These are phyloP conservation scores for Neoscelio sp. DNA, from an alignment of 2,888 invertebrate genomes.

Conservation along the genomic window DNA sequence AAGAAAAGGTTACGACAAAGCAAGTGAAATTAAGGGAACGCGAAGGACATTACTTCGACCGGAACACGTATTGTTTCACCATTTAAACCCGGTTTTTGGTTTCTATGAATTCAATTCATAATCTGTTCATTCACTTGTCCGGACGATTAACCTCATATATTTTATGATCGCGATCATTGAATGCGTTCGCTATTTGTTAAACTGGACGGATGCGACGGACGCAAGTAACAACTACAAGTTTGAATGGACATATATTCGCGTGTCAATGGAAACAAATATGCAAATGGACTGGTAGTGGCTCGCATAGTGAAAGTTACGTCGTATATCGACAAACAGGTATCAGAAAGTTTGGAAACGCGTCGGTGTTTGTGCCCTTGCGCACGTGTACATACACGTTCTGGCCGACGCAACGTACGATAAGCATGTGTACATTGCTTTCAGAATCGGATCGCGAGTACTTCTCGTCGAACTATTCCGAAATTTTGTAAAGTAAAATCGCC, in stretches of 20 bases:
- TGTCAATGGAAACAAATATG: conserved; percentile 61
- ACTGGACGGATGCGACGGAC: conserved; percentile 11
- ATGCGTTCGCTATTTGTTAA: conserved; percentile 17
- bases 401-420: conserved; percentile 44
- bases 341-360: conserved; percentile 51
- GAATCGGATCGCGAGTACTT: conserved; percentile 44
- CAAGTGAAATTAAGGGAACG: too few relatives aligned
- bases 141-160: conserved; percentile 51
- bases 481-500: too few relatives aligned
- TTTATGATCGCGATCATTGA: conserved; percentile 38
- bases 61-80: too few relatives aligned
- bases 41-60: too few relatives aligned
- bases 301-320: conserved; percentile 54
- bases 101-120: conserved; percentile 23
- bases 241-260: conserved; percentile 40
- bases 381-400: conserved; percentile 25
- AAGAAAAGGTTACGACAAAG: too few relatives aligned
- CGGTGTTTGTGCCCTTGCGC: conserved; percentile 27
- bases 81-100: conserved; percentile 17
- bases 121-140: conserved; percentile 43
- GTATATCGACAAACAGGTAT: conserved; percentile 56
- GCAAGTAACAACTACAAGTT: conserved; percentile 32
- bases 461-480: conserved; percentile 22
- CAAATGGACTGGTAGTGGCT: conserved; percentile 56
- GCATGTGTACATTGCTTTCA: conserved; percentile 50